Percentiles rank a stretch among this genome's conserved stretches.
Evolutionary conservation across 2,888 invertebrate genomes (phyloP).

Genomic region (Prionchulus punctatus): DNA sequence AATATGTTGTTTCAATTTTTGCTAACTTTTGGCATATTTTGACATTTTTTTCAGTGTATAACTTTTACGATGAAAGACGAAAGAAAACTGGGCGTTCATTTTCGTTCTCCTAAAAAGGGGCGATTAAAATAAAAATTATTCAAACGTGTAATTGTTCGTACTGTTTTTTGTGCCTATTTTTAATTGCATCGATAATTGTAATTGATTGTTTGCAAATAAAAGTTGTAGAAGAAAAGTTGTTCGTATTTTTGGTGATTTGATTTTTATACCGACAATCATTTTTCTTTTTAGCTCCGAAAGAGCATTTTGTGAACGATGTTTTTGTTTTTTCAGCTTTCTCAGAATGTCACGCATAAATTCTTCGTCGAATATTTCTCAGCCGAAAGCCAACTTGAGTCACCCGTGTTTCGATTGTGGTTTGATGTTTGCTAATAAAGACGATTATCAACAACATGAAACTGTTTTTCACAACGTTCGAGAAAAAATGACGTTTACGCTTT

Average conservation of each 20-base stretch:
- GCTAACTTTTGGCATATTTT: not conserved
- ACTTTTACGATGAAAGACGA: slow-evolving; percentile 2
- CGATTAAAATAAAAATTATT: not conserved
- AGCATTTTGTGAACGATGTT: no score
- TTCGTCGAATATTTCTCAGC: not conserved
- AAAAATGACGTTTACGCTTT: not conserved
- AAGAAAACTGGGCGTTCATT: no score
- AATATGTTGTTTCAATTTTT: not conserved
- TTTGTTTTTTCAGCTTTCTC: no score
- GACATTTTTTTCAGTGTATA: not conserved
- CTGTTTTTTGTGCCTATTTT: not conserved
- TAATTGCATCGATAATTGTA: no score
- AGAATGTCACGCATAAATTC: not conserved
- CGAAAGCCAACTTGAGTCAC: not conserved
- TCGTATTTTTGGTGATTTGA: no score
- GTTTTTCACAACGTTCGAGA: not conserved
- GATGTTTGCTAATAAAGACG: not conserved
- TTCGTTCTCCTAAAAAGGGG: no score
- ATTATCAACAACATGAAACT: not conserved
- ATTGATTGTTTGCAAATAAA: no score
- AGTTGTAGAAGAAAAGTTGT: no score
- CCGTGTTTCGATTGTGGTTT: slow-evolving; percentile 2
- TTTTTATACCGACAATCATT: no score
- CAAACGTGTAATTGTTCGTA: not conserved
- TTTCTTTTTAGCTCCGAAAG: no score